These are phyloP conservation scores for Thecophora atra DNA, from an alignment of 2,888 invertebrate genomes.

Conservation along the genomic window DNA sequence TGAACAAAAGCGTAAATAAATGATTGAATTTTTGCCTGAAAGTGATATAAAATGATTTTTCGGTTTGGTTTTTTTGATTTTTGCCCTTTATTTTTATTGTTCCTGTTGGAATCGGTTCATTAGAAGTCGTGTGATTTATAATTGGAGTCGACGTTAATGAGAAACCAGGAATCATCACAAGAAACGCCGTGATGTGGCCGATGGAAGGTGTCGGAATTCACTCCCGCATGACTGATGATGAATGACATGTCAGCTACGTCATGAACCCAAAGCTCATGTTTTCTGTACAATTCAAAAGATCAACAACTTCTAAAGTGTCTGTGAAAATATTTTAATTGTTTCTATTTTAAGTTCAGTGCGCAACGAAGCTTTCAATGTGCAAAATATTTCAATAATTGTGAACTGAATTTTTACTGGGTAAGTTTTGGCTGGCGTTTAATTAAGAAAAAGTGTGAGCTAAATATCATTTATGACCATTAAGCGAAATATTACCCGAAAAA, in stretches of 20 bases:
- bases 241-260: neutral
- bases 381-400: too few species aligned
- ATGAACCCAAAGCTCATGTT: neutral
- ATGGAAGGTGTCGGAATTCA: neutral
- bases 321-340: neutral
- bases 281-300: neutral
- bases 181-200: neutral
- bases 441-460: too few species aligned
- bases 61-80: neutral
- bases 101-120: neutral
- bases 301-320: neutral
- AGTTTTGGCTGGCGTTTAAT: too few species aligned
- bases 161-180: neutral
- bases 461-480: too few species aligned
- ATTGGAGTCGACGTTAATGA: neutral
- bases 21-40: neutral
- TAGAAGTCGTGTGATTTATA: neutral
- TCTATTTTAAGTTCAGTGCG: too few species aligned
- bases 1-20: neutral
- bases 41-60: too few species aligned
- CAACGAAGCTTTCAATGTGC: too few species aligned
- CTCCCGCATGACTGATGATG: neutral
- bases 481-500: too few species aligned
- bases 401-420: too few species aligned
- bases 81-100: constrained; percentile 1